Conservation (phyloP, 2,888 invertebrate species). For the Ormia ochracea region DNA sequence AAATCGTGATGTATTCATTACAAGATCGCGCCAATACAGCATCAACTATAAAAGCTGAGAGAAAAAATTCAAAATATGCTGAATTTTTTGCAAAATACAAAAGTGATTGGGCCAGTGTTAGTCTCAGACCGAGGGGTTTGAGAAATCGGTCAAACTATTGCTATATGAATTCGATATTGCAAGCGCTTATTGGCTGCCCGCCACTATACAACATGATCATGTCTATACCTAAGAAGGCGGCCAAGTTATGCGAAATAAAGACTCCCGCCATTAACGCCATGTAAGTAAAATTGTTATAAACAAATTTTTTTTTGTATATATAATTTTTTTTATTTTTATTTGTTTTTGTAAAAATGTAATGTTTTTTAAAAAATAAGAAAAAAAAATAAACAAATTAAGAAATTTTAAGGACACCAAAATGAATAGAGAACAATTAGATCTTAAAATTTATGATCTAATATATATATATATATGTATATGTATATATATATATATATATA, state of each 20-base stretch:
- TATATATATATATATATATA: too few relatives aligned
- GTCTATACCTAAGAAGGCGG: slow-evolving; percentile 83
- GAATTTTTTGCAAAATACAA: slow-evolving; percentile 86
- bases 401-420: slow-evolving; percentile 67
- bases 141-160: slow-evolving; percentile 97
- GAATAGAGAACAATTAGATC: slow-evolving; percentile 75
- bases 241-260: slow-evolving; percentile 79
- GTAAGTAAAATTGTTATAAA: slow-evolving; percentile 80
- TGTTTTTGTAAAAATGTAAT: too few relatives aligned
- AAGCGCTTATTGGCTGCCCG: slow-evolving; percentile 95
- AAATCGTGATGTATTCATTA: too few relatives aligned
- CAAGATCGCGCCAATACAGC: not conserved
- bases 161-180: slow-evolving; percentile 96
- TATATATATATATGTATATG: too few relatives aligned
- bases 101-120: slow-evolving; percentile 87
- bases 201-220: slow-evolving; percentile 95
- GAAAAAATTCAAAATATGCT: slow-evolving; percentile 78
- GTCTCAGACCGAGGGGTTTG: slow-evolving; percentile 91
- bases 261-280: slow-evolving; percentile 95
- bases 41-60: slow-evolving; percentile 67
- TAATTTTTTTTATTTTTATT: too few relatives aligned
- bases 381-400: not conserved
- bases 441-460: too few relatives aligned
- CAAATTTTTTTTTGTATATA: too few relatives aligned
- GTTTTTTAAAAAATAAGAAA: too few relatives aligned